Evolutionary conservation across 2,797 vertebrate species (phyloP).

Genomic region (Amniataba percoides): DNA sequence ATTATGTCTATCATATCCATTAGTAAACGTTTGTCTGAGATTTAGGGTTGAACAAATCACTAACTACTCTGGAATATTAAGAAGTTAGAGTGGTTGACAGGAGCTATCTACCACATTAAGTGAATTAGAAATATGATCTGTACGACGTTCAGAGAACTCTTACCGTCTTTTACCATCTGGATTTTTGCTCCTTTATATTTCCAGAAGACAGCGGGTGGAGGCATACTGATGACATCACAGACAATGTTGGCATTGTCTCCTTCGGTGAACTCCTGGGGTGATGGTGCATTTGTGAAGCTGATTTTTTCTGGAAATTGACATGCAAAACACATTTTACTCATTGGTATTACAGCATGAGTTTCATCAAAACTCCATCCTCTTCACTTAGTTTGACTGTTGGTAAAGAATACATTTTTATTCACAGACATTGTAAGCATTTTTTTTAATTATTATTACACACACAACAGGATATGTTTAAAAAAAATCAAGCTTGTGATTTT

Average conservation of each 20-base stretch:
- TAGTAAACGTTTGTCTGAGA: not conserved
- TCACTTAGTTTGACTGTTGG: not conserved
- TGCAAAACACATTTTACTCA: slow-evolving; percentile 18
- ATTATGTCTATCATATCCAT: slow-evolving; percentile 5
- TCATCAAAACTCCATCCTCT: slow-evolving; percentile 4
- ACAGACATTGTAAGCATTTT: not conserved
- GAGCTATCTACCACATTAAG: not conserved
- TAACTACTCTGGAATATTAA: slow-evolving; percentile 3
- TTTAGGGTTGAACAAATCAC: slow-evolving; percentile 1
- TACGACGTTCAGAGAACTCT: slow-evolving; percentile 59
- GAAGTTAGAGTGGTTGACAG: slow-evolving; percentile 4
- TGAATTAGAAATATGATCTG: slow-evolving; percentile 9
- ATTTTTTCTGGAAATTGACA: slow-evolving; percentile 91
- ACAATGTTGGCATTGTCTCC: slow-evolving; percentile 93
- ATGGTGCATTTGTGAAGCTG: slow-evolving; percentile 94
- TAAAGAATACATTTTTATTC: not conserved
- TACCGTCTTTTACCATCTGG: slow-evolving; percentile 95
- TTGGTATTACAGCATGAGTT: not conserved
- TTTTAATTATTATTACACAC: not conserved
- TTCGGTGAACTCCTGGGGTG: slow-evolving; percentile 96
- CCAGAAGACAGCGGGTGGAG: slow-evolving; percentile 95
- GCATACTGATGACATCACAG: slow-evolving; percentile 94
- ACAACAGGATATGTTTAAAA: not conserved
- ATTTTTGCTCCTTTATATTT: slow-evolving; percentile 93
- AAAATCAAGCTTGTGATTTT: not conserved